Evolutionary conservation across 2,113 vertebrate genomes (phyloP).

Genomic region (Oreochromis spilurus): DNA sequence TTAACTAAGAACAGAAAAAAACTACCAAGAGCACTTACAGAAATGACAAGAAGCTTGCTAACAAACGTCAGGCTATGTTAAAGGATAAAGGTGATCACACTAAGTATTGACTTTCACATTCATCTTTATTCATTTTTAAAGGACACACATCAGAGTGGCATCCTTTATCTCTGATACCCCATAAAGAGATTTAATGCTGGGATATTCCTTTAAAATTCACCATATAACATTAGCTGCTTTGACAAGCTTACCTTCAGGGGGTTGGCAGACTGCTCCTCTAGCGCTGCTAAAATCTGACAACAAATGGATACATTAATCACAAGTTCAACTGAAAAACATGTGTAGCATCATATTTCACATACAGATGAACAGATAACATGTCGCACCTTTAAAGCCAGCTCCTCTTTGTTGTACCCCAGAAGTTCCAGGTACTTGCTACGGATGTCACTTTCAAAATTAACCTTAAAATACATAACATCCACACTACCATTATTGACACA

Average conservation of each 20-base stretch:
- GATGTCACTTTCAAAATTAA: slow-evolving; percentile 89
- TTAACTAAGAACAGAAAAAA: not conserved
- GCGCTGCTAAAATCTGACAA: slow-evolving; percentile 78
- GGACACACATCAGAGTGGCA: not conserved
- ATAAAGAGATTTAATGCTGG: not conserved
- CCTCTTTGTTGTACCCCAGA: slow-evolving; percentile 88
- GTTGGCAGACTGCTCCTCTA: slow-evolving; percentile 70
- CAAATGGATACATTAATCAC: not conserved
- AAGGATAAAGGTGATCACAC: not conserved
- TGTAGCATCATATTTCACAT: not conserved
- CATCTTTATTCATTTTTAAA: not conserved
- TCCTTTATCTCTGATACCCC: not conserved
- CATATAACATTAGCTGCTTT: not conserved
- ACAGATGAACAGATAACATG: not conserved
- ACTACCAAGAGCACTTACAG: not conserved
- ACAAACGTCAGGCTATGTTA: not conserved
- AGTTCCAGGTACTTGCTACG: slow-evolving; percentile 90
- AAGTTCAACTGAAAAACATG: not conserved
- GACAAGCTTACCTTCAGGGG: slow-evolving; percentile 70
- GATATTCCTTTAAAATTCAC: not conserved
- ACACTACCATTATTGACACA: not conserved
- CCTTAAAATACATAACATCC: slow-evolving; percentile 65
- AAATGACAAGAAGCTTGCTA: not conserved
- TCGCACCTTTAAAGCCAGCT: slow-evolving; percentile 84
- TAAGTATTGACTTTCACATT: not conserved